Evolutionary conservation across 2,888 invertebrate genomes (phyloP).

Genomic region (Nineta flava): DNA sequence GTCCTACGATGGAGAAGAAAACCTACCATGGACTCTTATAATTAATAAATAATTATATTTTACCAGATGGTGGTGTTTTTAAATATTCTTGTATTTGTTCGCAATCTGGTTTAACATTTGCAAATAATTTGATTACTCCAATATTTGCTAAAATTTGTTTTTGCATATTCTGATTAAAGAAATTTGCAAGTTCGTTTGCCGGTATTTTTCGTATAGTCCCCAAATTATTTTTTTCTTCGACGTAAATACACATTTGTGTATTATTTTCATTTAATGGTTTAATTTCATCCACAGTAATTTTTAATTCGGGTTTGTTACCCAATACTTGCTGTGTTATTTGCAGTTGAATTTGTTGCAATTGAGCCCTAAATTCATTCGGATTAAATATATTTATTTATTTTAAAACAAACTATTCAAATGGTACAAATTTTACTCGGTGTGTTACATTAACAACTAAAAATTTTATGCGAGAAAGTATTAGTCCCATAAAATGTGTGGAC

Average conservation of each 20-base stretch:
- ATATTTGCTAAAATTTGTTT: constrained; percentile 57
- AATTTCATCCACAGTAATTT: constrained; percentile 59
- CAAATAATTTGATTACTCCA: constrained; percentile 51
- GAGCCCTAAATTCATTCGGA: constrained; percentile 35
- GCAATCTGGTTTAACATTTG: constrained; percentile 61
- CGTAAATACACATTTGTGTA: constrained; percentile 54
- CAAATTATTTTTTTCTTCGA: constrained; percentile 44
- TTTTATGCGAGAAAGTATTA: no score
- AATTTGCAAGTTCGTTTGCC: constrained; percentile 53
- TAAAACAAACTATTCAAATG: no score
- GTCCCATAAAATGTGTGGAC: not conserved
- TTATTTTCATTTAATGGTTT: constrained; percentile 65
- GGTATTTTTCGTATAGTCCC: constrained; percentile 49
- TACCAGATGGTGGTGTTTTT: constrained; percentile 71
- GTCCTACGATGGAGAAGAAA: no score
- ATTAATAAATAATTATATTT: constrained; percentile 4
- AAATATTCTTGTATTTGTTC: constrained; percentile 75
- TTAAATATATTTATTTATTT: not conserved
- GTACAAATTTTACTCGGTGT: no score
- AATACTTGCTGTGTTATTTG: constrained; percentile 51
- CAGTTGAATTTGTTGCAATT: constrained; percentile 49
- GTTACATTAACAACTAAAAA: no score
- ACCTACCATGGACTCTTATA: no score
- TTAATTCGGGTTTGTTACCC: constrained; percentile 72
- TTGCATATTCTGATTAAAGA: constrained; percentile 51